Conservation (phyloP, 2,113 vertebrate species). For the Syngnathus typhle region DNA sequence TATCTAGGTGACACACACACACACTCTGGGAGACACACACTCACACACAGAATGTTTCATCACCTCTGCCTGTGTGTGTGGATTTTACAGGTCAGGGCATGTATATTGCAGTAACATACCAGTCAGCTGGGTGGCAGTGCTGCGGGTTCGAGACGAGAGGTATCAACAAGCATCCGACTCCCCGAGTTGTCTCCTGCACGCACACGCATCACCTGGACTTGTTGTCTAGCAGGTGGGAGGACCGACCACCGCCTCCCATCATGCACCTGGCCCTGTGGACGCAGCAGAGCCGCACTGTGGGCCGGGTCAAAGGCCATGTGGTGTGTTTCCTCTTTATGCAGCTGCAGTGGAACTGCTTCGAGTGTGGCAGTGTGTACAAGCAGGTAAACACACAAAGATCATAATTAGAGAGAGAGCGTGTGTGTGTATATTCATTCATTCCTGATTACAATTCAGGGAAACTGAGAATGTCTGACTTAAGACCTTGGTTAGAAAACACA, state of each 20-base stretch:
- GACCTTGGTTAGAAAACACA: too few relatives aligned
- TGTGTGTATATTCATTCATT: too few relatives aligned
- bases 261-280: constrained; percentile 53
- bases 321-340: constrained; percentile 51
- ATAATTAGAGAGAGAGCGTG: too few relatives aligned
- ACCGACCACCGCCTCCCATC: constrained; percentile 38
- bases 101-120: constrained; percentile 47
- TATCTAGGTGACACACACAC: constrained; percentile 52
- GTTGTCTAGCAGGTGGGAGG: constrained; percentile 11
- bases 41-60: neutral
- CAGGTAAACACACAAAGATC: constrained; percentile 25
- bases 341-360: constrained; percentile 52
- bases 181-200: neutral
- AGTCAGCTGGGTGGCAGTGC: constrained; percentile 38
- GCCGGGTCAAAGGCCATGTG: constrained; percentile 50
- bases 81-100: constrained; percentile 38
- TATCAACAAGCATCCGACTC: neutral
- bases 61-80: constrained; percentile 14
- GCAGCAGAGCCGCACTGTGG: constrained; percentile 12
- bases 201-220: neutral
- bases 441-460: too few relatives aligned
- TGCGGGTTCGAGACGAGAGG: constrained; percentile 25
- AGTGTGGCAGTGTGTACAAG: constrained; percentile 28
- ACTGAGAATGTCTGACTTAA: too few relatives aligned
- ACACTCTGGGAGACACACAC: neutral